Conservation (phyloP, 2,113 vertebrate genomes). For the Odocoileus virginianus region DNA sequence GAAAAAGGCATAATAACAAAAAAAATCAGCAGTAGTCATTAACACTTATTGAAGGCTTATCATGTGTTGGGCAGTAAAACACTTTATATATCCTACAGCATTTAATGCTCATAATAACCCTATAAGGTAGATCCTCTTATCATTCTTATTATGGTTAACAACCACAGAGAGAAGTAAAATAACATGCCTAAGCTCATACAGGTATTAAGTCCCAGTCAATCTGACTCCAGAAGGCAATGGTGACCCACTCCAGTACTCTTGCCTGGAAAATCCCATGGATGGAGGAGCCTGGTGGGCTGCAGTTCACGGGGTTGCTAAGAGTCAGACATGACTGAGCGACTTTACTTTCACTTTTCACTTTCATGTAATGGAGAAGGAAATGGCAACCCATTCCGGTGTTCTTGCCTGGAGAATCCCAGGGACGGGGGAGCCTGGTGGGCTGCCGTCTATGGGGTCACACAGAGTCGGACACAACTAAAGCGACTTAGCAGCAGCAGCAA, state of each 20-base stretch:
- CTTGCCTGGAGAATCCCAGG: not conserved
- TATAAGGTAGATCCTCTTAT: not conserved
- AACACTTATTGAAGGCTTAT: not conserved
- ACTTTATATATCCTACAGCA: not conserved
- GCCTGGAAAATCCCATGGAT: not conserved
- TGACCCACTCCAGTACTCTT: not conserved
- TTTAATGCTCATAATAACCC: not conserved
- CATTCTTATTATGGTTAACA: not conserved
- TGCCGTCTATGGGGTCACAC: not conserved
- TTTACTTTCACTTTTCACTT: not conserved
- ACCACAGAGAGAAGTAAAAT: not conserved
- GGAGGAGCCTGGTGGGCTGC: not conserved
- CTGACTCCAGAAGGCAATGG: not conserved
- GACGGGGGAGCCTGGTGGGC: not conserved
- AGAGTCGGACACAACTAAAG: not conserved
- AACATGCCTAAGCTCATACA: not conserved
- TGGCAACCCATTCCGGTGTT: not conserved
- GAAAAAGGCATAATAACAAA: not conserved
- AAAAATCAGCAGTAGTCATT: not conserved
- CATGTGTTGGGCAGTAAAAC: not conserved
- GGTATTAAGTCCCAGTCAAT: not conserved
- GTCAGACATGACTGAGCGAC: not conserved
- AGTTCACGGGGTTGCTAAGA: not conserved
- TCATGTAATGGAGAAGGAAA: not conserved
- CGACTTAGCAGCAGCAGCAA: not conserved